Percentiles rank a stretch among this genome's conserved stretches.
phyloP scores from a whole-genome alignment of 2,888 invertebrate species.

The Conus canariensis region DNA sequence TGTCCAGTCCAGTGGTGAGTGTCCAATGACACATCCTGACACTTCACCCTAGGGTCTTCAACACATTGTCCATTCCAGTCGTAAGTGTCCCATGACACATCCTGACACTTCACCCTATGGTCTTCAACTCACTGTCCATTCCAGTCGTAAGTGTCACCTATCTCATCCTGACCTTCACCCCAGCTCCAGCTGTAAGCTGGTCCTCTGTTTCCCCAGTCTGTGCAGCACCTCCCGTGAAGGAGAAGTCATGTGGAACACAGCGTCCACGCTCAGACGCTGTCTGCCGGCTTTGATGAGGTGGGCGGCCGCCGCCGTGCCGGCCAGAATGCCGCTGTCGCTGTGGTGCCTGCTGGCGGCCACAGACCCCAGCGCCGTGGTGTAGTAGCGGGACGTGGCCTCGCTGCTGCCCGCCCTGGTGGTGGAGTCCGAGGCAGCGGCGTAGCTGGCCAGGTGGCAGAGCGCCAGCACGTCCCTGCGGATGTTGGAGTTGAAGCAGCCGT shows the following conservation, averaged over 20 bases:
- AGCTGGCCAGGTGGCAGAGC: background rate
- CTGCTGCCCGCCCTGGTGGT: background rate
- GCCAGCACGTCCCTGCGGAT: conserved; percentile 47
- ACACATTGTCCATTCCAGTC: too few relatives aligned
- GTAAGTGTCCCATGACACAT: too few relatives aligned
- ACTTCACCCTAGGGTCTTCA: background rate
- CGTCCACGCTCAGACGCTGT: background rate
- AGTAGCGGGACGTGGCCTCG: background rate
- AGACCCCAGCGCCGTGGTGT: background rate
- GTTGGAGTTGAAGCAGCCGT: conserved; percentile 68
- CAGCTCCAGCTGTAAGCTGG: background rate
- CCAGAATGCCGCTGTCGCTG: conserved; percentile 9
- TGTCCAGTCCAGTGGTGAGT: too few relatives aligned
- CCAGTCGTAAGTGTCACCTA: too few relatives aligned
- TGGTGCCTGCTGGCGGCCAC: background rate
- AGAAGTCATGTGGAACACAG: background rate
- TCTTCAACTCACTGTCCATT: too few relatives aligned
- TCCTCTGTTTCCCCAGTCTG: background rate
- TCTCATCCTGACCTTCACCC: background rate
- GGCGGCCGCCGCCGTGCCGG: background rate
- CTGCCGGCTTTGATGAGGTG: background rate
- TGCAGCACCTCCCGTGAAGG: background rate
- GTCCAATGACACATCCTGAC: too few relatives aligned
- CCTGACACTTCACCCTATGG: too few relatives aligned
- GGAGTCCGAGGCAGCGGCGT: background rate